Percentiles rank a stretch among this genome's conserved stretches.
Conservation (phyloP, 1,140 invertebrate species). For the Drosophila seguyi region DNA sequence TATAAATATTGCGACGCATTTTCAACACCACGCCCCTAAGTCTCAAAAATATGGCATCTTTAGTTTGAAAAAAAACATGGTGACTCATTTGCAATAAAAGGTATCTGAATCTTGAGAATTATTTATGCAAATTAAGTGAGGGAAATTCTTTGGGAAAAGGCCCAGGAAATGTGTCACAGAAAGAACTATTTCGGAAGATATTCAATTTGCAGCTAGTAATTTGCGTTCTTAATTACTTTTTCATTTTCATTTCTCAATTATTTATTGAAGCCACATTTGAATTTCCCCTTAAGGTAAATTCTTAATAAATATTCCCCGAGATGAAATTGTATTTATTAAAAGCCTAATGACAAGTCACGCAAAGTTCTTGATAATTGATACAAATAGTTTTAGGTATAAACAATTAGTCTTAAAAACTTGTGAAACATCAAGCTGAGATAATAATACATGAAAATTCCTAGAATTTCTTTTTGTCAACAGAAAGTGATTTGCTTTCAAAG, state of each 20-base stretch:
- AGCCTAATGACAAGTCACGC: constrained; percentile 7
- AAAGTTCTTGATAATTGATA: constrained; percentile 9
- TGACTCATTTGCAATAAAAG: constrained; percentile 36
- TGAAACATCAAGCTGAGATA: constrained; percentile 4
- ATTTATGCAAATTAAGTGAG: neutral
- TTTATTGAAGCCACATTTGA: neutral
- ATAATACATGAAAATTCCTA: constrained; percentile 8
- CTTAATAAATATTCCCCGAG: neutral
- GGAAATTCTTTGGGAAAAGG: neutral
- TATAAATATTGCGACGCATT: constrained; percentile 59
- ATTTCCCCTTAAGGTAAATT: neutral
- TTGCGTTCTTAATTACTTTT: constrained; percentile 4
- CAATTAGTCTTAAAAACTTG: constrained; percentile 14
- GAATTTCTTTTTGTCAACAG: neutral
- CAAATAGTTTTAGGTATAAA: constrained; percentile 7
- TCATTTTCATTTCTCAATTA: neutral
- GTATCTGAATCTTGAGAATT: neutral
- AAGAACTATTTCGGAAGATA: neutral
- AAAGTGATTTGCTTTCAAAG: constrained; percentile 3
- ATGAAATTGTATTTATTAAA: neutral
- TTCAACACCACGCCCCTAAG: constrained; percentile 20
- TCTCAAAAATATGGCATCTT: constrained; percentile 6
- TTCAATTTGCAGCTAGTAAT: constrained; percentile 1
- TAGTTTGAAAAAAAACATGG: constrained; percentile 39
- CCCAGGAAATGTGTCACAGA: neutral